A percentile compares a stretch with the other conserved stretches of the same genome.
These are phyloP conservation scores for Clarias magur DNA, from an alignment of 2,113 vertebrate species.

Conservation along the genomic window DNA sequence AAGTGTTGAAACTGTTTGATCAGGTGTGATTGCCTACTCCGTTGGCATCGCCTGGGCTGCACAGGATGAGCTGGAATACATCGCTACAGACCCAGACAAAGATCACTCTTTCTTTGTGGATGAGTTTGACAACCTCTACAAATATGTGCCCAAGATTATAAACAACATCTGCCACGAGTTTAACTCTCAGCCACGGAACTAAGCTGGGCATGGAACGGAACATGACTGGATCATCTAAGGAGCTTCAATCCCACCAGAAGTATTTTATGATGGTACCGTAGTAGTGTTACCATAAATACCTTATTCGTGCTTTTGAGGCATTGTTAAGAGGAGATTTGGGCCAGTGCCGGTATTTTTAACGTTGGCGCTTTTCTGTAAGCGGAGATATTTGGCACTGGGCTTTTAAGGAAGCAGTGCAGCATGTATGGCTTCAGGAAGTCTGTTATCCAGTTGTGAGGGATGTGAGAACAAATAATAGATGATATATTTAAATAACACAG, in stretches of 20 bases:
- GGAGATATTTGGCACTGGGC: neutral
- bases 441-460: neutral
- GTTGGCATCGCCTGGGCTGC: slow-evolving; percentile 94
- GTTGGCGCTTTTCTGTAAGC: neutral
- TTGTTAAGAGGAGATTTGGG: neutral
- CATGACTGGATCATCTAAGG: neutral
- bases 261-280: neutral
- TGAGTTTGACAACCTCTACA: slow-evolving; percentile 93
- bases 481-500: slow-evolving; percentile 39
- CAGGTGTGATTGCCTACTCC: slow-evolving; percentile 93
- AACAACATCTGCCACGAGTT: slow-evolving; percentile 97
- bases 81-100: slow-evolving; percentile 88
- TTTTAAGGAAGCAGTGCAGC: neutral
- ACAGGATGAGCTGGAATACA: slow-evolving; percentile 92
- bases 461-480: slow-evolving; percentile 4
- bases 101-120: slow-evolving; percentile 97
- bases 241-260: neutral
- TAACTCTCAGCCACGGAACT: slow-evolving; percentile 95
- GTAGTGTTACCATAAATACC: neutral
- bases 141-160: slow-evolving; percentile 84
- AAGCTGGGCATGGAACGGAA: slow-evolving; percentile 54
- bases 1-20: slow-evolving; percentile 41
- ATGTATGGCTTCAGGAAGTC: slow-evolving; percentile 4
- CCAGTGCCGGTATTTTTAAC: neutral
- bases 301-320: neutral